Evolutionary conservation across 2,888 invertebrate genomes (phyloP).

Genomic region (Podotricha telesiphe): DNA sequence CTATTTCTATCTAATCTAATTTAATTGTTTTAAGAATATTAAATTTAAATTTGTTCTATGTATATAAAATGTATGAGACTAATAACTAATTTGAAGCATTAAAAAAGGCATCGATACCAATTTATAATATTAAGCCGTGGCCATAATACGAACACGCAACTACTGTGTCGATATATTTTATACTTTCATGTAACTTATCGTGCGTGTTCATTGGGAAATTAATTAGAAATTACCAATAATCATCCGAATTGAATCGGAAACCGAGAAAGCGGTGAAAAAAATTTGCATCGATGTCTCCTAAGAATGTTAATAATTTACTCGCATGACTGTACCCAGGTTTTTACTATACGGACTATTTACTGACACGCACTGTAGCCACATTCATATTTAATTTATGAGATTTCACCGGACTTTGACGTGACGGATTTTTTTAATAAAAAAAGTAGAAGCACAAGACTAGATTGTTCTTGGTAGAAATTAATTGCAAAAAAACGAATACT

Average conservation of each 20-base stretch:
- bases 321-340: constrained; percentile 45
- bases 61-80: not conserved
- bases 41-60: not conserved
- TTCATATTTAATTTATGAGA: constrained; percentile 47
- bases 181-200: not conserved
- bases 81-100: not conserved
- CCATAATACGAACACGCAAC: not conserved
- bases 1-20: too few relatives aligned
- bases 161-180: not conserved
- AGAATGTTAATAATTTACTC: constrained; percentile 43
- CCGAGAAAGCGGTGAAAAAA: constrained; percentile 32
- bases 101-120: constrained; percentile 3
- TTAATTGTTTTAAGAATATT: not conserved
- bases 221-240: constrained; percentile 36
- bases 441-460: constrained; percentile 31
- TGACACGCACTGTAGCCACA: constrained; percentile 46
- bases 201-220: constrained; percentile 4
- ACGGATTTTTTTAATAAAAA: constrained; percentile 39
- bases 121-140: not conserved
- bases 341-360: constrained; percentile 41
- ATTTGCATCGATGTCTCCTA: constrained; percentile 37
- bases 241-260: constrained; percentile 39
- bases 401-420: constrained; percentile 50
- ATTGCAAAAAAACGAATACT: not conserved
- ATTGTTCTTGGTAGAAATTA: constrained; percentile 22